Conservation (phyloP, 2,888 invertebrate species). For the Heliothis peltigera region DNA sequence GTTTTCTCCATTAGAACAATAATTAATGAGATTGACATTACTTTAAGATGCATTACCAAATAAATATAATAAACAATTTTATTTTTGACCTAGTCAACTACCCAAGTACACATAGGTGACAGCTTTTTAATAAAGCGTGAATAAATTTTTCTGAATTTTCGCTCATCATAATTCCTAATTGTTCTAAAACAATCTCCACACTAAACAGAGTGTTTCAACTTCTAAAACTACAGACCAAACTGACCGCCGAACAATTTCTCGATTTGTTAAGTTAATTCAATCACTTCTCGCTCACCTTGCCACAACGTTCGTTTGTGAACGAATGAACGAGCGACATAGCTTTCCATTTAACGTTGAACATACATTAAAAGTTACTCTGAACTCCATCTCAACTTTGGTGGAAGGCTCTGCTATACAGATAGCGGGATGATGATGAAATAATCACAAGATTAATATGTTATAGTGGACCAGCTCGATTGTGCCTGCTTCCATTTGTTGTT, state of each 20-base stretch:
- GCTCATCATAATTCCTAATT: background rate
- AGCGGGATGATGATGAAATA: no score
- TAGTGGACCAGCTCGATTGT: no score
- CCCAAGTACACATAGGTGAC: no score
- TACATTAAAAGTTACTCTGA: slow-evolving; percentile 61
- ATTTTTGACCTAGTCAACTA: no score
- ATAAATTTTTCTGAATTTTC: background rate
- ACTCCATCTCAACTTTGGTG: slow-evolving; percentile 41
- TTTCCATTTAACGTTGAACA: slow-evolving; percentile 49
- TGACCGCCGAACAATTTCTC: slow-evolving; percentile 17
- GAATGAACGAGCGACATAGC: slow-evolving; percentile 47
- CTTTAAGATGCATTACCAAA: no score
- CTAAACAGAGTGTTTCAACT: slow-evolving; percentile 1
- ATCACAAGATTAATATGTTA: no score
- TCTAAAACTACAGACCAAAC: slow-evolving; percentile 11
- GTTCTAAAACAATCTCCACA: slow-evolving; percentile 4
- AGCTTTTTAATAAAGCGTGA: no score
- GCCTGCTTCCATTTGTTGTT: no score
- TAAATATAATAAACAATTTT: no score
- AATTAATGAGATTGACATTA: no score
- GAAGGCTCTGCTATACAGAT: slow-evolving; percentile 6
- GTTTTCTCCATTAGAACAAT: no score
- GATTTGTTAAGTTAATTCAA: slow-evolving; percentile 32
- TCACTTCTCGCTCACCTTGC: slow-evolving; percentile 14
- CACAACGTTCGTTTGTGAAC: slow-evolving; percentile 23